Evolutionary conservation across 2,888 invertebrate genomes (phyloP).

Genomic region (Acrobasis suavella): DNA sequence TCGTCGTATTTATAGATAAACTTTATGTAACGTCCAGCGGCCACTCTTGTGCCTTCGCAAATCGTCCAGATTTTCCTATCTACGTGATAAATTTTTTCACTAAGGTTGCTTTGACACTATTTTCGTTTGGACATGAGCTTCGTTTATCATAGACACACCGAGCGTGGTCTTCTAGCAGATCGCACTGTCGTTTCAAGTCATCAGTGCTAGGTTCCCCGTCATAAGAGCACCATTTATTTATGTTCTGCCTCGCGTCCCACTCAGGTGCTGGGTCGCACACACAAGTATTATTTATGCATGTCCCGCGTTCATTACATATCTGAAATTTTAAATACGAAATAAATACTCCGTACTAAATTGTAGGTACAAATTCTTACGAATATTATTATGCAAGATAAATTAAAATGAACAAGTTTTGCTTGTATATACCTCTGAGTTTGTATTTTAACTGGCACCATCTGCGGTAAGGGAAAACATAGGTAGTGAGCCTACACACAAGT

Average conservation of each 20-base stretch:
- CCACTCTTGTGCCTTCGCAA: slow-evolving; percentile 48
- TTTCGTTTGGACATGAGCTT: slow-evolving; percentile 9
- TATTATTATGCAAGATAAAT: no score
- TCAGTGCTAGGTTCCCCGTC: slow-evolving; percentile 83
- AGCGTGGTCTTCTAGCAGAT: slow-evolving; percentile 81
- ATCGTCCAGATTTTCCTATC: slow-evolving; percentile 36
- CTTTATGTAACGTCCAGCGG: slow-evolving; percentile 76
- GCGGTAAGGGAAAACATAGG: no score
- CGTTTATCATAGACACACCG: slow-evolving; percentile 82
- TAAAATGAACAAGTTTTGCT: no score
- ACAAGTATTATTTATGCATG: slow-evolving; percentile 53
- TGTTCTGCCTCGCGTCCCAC: slow-evolving; percentile 52
- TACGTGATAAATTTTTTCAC: slow-evolving; percentile 2
- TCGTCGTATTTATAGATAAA: slow-evolving; percentile 66
- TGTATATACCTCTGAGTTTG: no score
- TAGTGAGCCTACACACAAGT: no score
- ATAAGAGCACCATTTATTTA: slow-evolving; percentile 39
- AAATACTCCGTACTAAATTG: no score
- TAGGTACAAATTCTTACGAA: no score
- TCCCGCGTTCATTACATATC: slow-evolving; percentile 55
- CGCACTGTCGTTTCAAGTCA: slow-evolving; percentile 90
- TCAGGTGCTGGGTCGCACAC: slow-evolving; percentile 40
- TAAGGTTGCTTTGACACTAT: slow-evolving; percentile 10
- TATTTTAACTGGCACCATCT: no score
- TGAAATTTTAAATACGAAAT: slow-evolving; percentile 35